phyloP scores from a whole-genome alignment of 2,888 invertebrate species.

The Cantharis rustica region DNA sequence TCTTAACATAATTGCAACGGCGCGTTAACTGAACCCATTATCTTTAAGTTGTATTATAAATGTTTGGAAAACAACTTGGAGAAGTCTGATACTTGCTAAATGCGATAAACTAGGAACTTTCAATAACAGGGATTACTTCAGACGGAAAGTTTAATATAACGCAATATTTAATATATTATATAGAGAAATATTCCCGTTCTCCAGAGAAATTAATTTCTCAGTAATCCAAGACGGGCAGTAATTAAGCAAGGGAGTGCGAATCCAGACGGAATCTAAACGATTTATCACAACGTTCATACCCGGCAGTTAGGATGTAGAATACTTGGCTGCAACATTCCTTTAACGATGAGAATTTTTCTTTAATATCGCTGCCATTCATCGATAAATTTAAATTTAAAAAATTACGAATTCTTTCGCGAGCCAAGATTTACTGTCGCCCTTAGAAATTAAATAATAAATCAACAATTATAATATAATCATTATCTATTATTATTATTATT shows the following conservation, averaged over 20 bases:
- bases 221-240: constrained; percentile 57
- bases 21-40: constrained; percentile 44
- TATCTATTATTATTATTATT: background rate
- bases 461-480: background rate
- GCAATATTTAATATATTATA: constrained; percentile 57
- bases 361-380: constrained; percentile 5
- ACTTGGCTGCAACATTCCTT: constrained; percentile 42
- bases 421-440: background rate
- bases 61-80: constrained; percentile 41
- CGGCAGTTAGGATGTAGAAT: constrained; percentile 35
- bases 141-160: constrained; percentile 56
- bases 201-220: constrained; percentile 57
- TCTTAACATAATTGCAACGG: constrained; percentile 43
- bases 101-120: constrained; percentile 43
- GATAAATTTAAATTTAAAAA: background rate
- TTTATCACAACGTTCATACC: constrained; percentile 54
- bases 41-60: constrained; percentile 43
- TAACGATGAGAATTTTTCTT: constrained; percentile 18
- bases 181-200: constrained; percentile 50
- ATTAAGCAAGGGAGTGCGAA: constrained; percentile 52
- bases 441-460: background rate
- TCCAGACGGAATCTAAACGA: constrained; percentile 52
- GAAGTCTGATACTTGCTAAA: constrained; percentile 29
- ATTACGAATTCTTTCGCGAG: background rate
- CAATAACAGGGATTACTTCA: constrained; percentile 43